A percentile compares a stretch with the other conserved stretches of the same genome.
Conservation (phyloP, 2,797 vertebrate genomes). For the Rhynchonycteris naso region DNA sequence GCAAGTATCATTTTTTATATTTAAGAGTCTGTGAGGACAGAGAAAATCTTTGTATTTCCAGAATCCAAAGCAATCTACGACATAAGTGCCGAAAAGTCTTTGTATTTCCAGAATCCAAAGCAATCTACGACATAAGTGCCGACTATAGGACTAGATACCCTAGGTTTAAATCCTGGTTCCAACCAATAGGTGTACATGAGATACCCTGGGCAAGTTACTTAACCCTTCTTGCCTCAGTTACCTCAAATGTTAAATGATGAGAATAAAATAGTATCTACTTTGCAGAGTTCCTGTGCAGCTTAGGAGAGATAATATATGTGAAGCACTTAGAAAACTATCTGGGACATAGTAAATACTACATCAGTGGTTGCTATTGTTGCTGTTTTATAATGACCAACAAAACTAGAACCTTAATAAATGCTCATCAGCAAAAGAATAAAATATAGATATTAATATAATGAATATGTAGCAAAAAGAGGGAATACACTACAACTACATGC, state of each 20-base stretch:
- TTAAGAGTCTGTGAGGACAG: constrained; percentile 30
- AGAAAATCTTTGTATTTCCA: constrained; percentile 2
- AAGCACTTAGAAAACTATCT: not conserved
- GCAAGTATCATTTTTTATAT: constrained; percentile 6
- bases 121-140: not conserved
- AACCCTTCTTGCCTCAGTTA: not conserved
- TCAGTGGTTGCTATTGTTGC: not conserved
- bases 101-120: constrained; percentile 1
- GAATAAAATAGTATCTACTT: not conserved
- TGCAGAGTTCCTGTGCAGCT: not conserved
- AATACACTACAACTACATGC: not conserved
- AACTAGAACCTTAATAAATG: not conserved
- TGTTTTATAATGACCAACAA: not conserved
- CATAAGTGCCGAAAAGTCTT: no score
- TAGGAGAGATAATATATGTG: not conserved
- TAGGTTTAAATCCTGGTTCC: not conserved
- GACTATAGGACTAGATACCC: not conserved
- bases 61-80: not conserved
- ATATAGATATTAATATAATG: not conserved
- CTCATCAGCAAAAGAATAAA: constrained; percentile 4
- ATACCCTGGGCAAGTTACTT: not conserved
- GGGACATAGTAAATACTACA: not conserved
- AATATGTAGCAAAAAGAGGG: not conserved
- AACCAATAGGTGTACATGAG: not conserved
- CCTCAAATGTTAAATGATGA: not conserved